Conservation (phyloP, 2,113 vertebrate genomes). For the Centropus bengalensis region DNA sequence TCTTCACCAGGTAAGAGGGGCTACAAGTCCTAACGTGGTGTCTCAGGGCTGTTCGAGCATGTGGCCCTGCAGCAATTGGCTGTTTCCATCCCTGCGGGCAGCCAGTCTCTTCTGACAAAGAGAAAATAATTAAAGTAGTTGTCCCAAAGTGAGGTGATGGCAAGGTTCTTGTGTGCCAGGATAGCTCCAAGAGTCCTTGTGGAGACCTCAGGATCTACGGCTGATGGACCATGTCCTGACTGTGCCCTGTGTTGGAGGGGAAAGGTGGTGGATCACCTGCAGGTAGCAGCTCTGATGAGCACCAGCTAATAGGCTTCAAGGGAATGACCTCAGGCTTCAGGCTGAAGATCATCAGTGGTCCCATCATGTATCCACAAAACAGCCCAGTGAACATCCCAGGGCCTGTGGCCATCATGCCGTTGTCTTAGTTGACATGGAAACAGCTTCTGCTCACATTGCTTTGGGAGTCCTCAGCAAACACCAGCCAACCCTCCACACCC, state of each 20-base stretch:
- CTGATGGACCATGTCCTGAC: neutral
- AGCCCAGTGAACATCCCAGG: neutral
- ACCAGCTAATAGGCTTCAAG: neutral
- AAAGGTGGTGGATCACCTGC: neutral
- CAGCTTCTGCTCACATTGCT: neutral
- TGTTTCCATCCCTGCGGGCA: neutral
- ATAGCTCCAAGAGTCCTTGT: fast-evolving
- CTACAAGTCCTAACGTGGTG: fast-evolving
- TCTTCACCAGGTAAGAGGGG: neutral
- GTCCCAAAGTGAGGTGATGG: neutral
- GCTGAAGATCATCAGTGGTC: neutral
- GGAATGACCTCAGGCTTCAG: fast-evolving
- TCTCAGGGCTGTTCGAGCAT: neutral
- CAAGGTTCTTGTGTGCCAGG: neutral
- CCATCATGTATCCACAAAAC: neutral
- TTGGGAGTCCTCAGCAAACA: neutral
- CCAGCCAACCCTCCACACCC: neutral
- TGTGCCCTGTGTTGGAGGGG: fast-evolving
- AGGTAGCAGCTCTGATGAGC: neutral
- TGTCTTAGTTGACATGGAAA: neutral
- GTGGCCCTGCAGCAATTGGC: neutral
- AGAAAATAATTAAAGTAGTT: neutral
- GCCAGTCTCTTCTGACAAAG: neutral
- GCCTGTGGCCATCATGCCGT: fast-evolving
- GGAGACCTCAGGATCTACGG: fast-evolving